A percentile compares a stretch with the other conserved stretches of the same genome.
Conservation (phyloP, 2,888 invertebrate genomes). For the Papilio protenor region DNA sequence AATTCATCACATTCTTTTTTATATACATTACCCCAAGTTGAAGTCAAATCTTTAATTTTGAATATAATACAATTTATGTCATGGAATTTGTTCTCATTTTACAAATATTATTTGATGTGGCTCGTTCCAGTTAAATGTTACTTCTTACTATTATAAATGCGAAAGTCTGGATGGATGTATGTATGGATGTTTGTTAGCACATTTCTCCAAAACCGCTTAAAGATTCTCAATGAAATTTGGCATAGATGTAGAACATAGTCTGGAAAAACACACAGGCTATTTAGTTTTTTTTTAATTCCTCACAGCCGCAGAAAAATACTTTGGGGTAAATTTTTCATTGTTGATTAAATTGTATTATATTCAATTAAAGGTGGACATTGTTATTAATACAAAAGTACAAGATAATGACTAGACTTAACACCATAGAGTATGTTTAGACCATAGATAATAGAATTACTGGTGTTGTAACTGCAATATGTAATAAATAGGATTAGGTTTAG, state of each 20-base stretch:
- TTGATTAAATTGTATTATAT: constrained; percentile 2
- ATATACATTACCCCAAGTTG: constrained; percentile 5
- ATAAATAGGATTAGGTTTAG: constrained; percentile 25
- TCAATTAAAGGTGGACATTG: constrained; percentile 25
- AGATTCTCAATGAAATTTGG: too few species aligned
- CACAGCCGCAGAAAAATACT: too few species aligned
- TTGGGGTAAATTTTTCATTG: too few species aligned
- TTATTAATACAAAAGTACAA: constrained; percentile 40
- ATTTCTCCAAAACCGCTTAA: too few species aligned
- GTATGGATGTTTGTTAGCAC: too few species aligned
- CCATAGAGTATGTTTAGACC: constrained; percentile 34
- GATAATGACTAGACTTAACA: constrained; percentile 27
- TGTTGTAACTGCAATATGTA: constrained; percentile 26
- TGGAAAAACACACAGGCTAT: neutral
- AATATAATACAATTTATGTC: constrained; percentile 16
- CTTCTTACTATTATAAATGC: too few species aligned
- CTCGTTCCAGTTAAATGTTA: too few species aligned
- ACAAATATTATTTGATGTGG: too few species aligned
- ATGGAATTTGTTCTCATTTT: neutral
- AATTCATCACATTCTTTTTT: constrained; percentile 34
- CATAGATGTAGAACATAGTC: too few species aligned
- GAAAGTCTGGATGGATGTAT: too few species aligned
- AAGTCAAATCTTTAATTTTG: constrained; percentile 39
- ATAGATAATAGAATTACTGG: constrained; percentile 13
- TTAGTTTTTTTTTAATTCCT: too few species aligned